Percentiles rank a stretch among this genome's conserved stretches.
Conservation (phyloP, 2,888 invertebrate genomes). For the Mimas tiliae region DNA sequence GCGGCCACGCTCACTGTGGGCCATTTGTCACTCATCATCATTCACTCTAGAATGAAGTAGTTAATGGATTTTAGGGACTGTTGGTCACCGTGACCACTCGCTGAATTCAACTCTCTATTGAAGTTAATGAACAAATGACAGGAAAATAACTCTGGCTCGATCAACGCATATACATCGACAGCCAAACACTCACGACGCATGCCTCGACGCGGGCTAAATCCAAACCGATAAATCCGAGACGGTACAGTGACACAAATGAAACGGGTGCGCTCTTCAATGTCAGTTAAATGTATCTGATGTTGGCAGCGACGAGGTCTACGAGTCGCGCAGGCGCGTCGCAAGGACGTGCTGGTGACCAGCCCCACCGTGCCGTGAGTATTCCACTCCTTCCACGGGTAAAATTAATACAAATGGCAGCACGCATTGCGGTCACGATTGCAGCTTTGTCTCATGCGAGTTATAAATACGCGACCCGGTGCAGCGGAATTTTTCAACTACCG, state of each 20-base stretch:
- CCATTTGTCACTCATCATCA: background rate
- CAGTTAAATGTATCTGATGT: slow-evolving; percentile 70
- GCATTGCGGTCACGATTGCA: slow-evolving; percentile 48
- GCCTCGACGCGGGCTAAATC: background rate
- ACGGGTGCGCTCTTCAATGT: slow-evolving; percentile 46
- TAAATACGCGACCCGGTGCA: slow-evolving; percentile 42
- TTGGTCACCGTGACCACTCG: background rate
- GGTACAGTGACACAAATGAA: slow-evolving; percentile 11
- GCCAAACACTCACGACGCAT: background rate
- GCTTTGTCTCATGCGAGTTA: slow-evolving; percentile 42
- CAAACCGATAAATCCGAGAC: background rate
- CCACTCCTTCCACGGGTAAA: slow-evolving; percentile 29
- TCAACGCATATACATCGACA: background rate
- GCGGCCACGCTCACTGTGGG: background rate
- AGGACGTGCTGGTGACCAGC: background rate
- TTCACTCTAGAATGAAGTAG: background rate
- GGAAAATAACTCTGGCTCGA: background rate
- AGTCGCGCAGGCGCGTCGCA: slow-evolving; percentile 7
- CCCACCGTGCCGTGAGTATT: background rate
- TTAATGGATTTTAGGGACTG: background rate
- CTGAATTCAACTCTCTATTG: background rate
- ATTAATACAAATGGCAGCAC: slow-evolving; percentile 45
- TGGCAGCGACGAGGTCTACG: slow-evolving; percentile 51
- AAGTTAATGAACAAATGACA: slow-evolving; percentile 12
- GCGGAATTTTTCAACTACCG: slow-evolving; percentile 35